Percentiles rank a stretch among this genome's conserved stretches.
Conservation (phyloP, 2,113 vertebrate genomes). For the Castor canadensis region DNA sequence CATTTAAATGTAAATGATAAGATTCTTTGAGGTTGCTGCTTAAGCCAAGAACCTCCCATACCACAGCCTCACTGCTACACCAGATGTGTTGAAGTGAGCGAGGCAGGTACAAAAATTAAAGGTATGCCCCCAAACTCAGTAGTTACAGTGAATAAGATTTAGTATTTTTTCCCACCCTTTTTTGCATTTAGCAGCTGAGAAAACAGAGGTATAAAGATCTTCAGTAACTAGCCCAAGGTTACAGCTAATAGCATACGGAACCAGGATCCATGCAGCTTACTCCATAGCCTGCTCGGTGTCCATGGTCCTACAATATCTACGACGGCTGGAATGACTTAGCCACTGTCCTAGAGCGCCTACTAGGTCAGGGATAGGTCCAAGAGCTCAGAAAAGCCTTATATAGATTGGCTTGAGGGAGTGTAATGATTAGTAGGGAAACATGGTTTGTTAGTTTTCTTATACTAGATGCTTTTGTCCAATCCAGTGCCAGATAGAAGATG, state of each 20-base stretch:
- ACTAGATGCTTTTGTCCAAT: not conserved
- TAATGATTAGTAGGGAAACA: not conserved
- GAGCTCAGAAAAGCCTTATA: not conserved
- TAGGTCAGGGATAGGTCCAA: not conserved
- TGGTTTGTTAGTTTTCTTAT: not conserved
- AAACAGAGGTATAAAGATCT: not conserved
- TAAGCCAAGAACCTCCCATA: not conserved
- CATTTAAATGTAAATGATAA: not conserved
- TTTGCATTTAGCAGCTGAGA: not conserved
- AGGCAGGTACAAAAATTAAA: not conserved
- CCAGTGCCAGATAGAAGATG: not conserved
- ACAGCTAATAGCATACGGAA: not conserved
- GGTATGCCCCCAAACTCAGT: not conserved
- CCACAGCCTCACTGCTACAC: not conserved
- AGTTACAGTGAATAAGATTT: not conserved
- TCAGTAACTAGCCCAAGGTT: not conserved
- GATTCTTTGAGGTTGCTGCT: not conserved
- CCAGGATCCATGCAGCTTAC: not conserved
- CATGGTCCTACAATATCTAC: not conserved
- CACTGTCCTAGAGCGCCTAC: not conserved
- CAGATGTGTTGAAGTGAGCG: not conserved
- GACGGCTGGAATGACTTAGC: not conserved
- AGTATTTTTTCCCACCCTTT: not conserved
- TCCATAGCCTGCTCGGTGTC: not conserved
- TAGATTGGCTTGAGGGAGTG: not conserved